Evolutionary conservation across 2,113 vertebrate species (phyloP), one percentile per base, ranked within the genome.

Genomic region (Nannospalax galili): DNA sequence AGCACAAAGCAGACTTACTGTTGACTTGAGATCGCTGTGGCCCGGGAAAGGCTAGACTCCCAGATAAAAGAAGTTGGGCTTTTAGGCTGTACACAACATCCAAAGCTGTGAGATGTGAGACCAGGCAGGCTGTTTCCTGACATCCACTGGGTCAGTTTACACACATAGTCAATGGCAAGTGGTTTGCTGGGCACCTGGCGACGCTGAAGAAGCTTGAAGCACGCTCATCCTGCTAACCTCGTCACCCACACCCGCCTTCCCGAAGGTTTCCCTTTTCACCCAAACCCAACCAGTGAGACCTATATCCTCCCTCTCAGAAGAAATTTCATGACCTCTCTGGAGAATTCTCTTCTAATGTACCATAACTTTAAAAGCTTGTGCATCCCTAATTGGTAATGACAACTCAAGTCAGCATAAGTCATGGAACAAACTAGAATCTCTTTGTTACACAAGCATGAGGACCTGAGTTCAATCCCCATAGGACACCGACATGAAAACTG

Each of bases 351-450:
- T 96, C 95, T 95, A 95, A 97, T 97, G 86, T 96, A 19, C 87
- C 4, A 26, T 87, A 96, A 92, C 94, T 98, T 97, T 97, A 95
- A 96, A 97, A 97, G 92, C 86, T 95, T 94, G 90, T 96, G 96
- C 97, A 98, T 97, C 80, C 67, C 72, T 88, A 81, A 30, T 91
- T 98, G 97, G 95, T 98, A 98, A 98, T 98, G 98, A 98, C 97
- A 98, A 95, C 96, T 98, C 97, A 96, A 85, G 97, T 98, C 96
- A 91, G 90, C 97, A 65, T 93, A 98, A 97, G 95, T 97, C 97
- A 93, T 77, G 70, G 37, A 48, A n/a, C n/a, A n/a, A n/a, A n/a
- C n/a, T n/a, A n/a, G n/a, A n/a, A n/a, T n/a, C n/a, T n/a, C n/a
- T n/a, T 73, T 73, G 37, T 37, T 26, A 26, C 11, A 37, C 37